Evolutionary conservation across 2,113 vertebrate species (phyloP).

Genomic region (Dicrurus megarhynchus): DNA sequence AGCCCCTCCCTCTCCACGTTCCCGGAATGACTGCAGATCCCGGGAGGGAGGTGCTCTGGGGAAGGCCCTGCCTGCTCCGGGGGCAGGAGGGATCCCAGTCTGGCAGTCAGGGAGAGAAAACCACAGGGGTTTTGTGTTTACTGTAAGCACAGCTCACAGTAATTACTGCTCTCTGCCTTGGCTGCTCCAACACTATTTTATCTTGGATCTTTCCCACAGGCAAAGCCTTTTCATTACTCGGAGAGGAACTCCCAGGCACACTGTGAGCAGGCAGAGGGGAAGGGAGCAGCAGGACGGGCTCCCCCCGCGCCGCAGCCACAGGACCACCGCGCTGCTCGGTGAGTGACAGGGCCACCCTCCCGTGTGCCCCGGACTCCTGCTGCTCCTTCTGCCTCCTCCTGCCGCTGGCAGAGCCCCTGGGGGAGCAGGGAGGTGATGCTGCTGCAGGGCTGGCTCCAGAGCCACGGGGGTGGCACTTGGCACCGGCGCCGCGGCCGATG

Average conservation of each 20-base stretch:
- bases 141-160: constrained; percentile 33
- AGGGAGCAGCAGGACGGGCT: background rate
- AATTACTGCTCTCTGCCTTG: constrained; percentile 22
- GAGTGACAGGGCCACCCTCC: background rate
- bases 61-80: background rate
- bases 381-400: background rate
- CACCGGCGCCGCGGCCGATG: accelerated
- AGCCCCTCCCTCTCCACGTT: background rate
- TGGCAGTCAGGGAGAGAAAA: background rate
- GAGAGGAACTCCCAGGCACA: constrained; percentile 39
- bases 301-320: background rate
- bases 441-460: background rate
- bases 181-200: constrained; percentile 20
- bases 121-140: constrained; percentile 17
- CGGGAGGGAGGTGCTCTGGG: background rate
- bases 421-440: background rate
- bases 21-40: background rate
- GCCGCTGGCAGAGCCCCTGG: background rate
- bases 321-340: background rate
- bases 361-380: background rate
- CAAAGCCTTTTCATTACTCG: constrained; percentile 35
- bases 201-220: constrained; percentile 51
- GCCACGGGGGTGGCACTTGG: background rate
- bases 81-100: background rate
- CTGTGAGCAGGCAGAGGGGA: background rate